Conservation (phyloP, 2,113 vertebrate species). For the Erpornis zantholeuca region DNA sequence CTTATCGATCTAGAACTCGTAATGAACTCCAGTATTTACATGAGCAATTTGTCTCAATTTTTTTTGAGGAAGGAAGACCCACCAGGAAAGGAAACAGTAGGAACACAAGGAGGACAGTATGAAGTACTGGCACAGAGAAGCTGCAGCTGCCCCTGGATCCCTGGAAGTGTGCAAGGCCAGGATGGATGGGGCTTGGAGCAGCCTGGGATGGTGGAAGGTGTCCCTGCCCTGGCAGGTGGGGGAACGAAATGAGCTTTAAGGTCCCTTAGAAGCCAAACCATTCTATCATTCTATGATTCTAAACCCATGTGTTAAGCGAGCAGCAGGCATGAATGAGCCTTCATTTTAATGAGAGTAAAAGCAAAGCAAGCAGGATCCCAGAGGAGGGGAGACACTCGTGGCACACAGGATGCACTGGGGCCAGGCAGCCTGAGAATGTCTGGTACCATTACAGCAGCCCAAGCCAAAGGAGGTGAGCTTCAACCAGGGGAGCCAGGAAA, state of each 20-base stretch:
- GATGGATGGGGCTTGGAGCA: neutral
- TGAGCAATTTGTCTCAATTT: neutral
- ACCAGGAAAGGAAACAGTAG: neutral
- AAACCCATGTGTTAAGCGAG: neutral
- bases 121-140: neutral
- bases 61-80: neutral
- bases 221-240: neutral
- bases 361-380: neutral
- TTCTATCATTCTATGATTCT: too few relatives aligned
- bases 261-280: neutral
- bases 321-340: accelerated
- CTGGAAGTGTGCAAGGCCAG: neutral
- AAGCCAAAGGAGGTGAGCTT: accelerated
- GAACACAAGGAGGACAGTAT: neutral
- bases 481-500: neutral
- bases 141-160: neutral
- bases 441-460: neutral
- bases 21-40: neutral
- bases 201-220: neutral
- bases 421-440: neutral
- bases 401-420: neutral
- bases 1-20: neutral
- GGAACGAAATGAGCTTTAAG: neutral
- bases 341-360: neutral
- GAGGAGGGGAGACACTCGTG: neutral